Base-by-base conservation (phyloP, 2,888 invertebrate species). In the Lasioglossum calceatum region DNA sequence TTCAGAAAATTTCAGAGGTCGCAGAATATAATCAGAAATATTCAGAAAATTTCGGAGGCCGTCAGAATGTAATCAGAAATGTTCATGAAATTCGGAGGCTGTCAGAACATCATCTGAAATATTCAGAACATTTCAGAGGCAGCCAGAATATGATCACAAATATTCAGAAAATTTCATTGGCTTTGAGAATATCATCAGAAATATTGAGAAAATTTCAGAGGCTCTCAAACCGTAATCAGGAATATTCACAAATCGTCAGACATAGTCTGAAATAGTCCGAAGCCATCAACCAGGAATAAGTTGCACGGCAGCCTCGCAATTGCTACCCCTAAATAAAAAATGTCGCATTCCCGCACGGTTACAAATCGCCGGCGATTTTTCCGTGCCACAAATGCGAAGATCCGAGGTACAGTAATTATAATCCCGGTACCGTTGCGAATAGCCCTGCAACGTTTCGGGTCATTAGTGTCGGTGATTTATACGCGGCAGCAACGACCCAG, bases 351-450 rank as follows among this genome's bases (percentile, higher is more conserved):
- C 23, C 2, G 23, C 23, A 23, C 8, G 54, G 54, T 54, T 54
- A 54, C 54, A 54, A 54, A 54, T 54, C 23, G 54, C 3, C 23
- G 8, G 54, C 10, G 3, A 54, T 54, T 54, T 54, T 54, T 54
- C 54, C 54, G 2, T 7, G 54, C 2, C 23, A 1, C 23, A 23
- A 23, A 54, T 8, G 23, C 54, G 54, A 27, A 61, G 61, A 61
- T 32, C 27, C 27, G 27, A 61, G 27, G 61, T 16, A 27, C 61
- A 2, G 74, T 86, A 78, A 85, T 83, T 76, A 87, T 85, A 78
- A 80, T 78, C 70, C 72, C 50, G 7, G 44, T 82, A 54, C 78
- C 73, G 81, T 84, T 82, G 67, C n/a, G 54, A 42, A 58, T 32
- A 36, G 32, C 39, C 23, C 50, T n/a, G 61, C 47, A n/a, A 39